Evolutionary conservation across 2,888 invertebrate species (phyloP).

Genomic region (Troides aeacus): DNA sequence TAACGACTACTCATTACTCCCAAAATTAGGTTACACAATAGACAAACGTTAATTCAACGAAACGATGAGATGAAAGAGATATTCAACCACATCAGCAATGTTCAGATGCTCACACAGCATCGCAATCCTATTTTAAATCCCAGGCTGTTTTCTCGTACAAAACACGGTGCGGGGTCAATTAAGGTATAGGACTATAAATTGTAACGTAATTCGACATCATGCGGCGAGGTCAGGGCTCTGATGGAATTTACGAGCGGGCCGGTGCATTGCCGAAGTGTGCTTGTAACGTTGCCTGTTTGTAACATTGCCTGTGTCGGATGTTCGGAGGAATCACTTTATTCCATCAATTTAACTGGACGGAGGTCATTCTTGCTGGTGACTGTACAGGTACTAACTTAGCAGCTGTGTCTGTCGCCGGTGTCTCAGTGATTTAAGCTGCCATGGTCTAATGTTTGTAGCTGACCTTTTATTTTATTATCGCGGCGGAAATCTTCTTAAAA

Average conservation of each 20-base stretch:
- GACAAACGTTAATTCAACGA: too few relatives aligned
- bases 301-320: background rate
- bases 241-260: conserved; percentile 51
- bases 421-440: too few relatives aligned
- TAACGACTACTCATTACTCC: too few relatives aligned
- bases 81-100: too few relatives aligned
- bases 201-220: conserved; percentile 62
- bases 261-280: conserved; percentile 44
- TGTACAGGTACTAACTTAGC: too few relatives aligned
- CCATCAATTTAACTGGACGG: background rate
- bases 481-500: too few relatives aligned
- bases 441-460: too few relatives aligned
- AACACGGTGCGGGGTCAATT: conserved; percentile 47
- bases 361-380: background rate
- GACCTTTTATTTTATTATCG: too few relatives aligned
- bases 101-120: too few relatives aligned
- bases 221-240: conserved; percentile 49
- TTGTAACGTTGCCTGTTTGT: conserved; percentile 11
- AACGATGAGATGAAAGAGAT: too few relatives aligned
- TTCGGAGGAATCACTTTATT: conserved; percentile 1
- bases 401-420: too few relatives aligned
- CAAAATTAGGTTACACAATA: too few relatives aligned
- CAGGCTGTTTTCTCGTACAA: conserved; percentile 2
- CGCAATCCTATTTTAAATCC: background rate
- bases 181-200: conserved; percentile 43